Percentiles rank a stretch among this genome's conserved stretches.
Evolutionary conservation across 2,888 invertebrate genomes (phyloP).

Genomic region (Bruchidius siliquastri): DNA sequence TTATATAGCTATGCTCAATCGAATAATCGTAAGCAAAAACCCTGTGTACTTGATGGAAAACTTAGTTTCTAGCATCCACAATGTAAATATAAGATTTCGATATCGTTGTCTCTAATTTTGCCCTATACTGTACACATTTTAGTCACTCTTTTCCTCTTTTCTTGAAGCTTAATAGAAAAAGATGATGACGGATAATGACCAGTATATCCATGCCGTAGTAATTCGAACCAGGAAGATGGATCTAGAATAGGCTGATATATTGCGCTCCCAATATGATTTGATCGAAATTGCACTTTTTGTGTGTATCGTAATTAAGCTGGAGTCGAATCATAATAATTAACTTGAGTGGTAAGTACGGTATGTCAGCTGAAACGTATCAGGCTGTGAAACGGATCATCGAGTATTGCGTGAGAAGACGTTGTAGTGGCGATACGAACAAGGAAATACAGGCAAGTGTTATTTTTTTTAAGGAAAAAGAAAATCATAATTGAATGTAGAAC

Average conservation of each 20-base stretch:
- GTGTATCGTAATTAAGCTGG: background rate
- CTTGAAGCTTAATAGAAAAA: background rate
- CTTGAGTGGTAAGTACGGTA: background rate
- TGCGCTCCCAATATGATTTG: background rate
- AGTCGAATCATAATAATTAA: background rate
- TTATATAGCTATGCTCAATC: no score
- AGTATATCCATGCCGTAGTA: background rate
- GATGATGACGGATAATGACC: background rate
- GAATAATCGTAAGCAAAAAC: no score
- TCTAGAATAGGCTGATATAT: background rate
- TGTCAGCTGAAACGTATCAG: background rate
- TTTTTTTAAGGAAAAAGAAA: no score
- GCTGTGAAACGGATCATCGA: background rate
- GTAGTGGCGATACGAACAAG: background rate
- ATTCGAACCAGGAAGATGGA: background rate
- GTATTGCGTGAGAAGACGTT: background rate
- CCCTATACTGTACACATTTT: background rate
- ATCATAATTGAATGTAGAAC: no score
- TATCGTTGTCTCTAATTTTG: background rate
- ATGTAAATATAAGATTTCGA: no score
- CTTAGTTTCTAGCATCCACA: no score
- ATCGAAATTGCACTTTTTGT: background rate
- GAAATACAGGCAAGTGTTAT: background rate
- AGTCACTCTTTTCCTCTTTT: background rate
- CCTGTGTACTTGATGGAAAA: no score